Base-by-base conservation (phyloP, 2,113 vertebrate genomes). In the Grus americana region DNA sequence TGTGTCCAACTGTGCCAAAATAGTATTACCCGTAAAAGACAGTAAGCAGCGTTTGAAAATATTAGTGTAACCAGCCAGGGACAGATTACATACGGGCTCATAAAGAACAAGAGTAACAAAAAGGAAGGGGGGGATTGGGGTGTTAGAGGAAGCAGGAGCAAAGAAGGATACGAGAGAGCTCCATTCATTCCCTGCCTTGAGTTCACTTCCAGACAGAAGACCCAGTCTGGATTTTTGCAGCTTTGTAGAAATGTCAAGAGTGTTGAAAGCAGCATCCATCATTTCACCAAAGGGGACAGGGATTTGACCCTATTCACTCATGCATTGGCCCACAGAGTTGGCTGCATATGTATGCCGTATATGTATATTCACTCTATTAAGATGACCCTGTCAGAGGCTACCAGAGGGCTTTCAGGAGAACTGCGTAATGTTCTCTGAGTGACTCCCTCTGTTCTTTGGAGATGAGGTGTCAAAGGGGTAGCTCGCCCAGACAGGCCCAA, bases 321-420 rank as follows among this genome's bases (percentile, higher is more conserved):
- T 2, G 24, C 88, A 6, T 5, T 52, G 91, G 52, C 81, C 84
- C 44, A 14, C 44, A 22, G 78, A 72, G 78, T 61, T 65, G 70
- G 40, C 46, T 79, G 36, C 0, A 1, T 6, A 2, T 1, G 15
- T 47, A 32, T 0, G 0, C 38, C 55, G 44, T 7, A 5, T 66
- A 30, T 50, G 58, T 9, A 34, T 44, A 79, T 15, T 70, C 27
- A 15, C 21, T 57, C 65, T 32, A 4, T 63, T 32, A 87, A 12
- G 55, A 87, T 38, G 4, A 30, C 13, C 38, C 27, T 2, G 9
- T 52, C 52, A 91, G 12, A 58, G 15, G 44, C 42, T 72, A 40
- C 12, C 11, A 6, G 2, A 55, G 38, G 34, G 32, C 47, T 85
- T 65, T 59, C 58, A 42, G 78, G 32, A 71, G n/a, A 68, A 9